phyloP scores from a whole-genome alignment of 2,113 vertebrate genomes.

The Phaetusa simplex region DNA sequence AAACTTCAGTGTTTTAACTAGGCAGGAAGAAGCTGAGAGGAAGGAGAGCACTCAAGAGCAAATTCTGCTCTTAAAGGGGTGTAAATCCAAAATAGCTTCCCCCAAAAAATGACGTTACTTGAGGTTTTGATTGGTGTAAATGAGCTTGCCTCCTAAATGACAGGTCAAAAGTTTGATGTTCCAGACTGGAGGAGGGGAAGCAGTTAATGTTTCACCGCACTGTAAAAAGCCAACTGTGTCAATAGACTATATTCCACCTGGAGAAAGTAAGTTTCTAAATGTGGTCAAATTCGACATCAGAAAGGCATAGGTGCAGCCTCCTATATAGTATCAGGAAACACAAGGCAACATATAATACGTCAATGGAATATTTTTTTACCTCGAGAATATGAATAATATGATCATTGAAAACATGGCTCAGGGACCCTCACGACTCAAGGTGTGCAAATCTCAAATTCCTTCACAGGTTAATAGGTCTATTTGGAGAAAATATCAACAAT shows the following conservation, averaged over 20 bases:
- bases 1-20: neutral
- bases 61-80: neutral
- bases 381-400: neutral
- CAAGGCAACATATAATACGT: neutral
- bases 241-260: constrained; percentile 24
- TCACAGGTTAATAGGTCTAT: neutral
- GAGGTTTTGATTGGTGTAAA: neutral
- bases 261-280: neutral
- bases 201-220: neutral
- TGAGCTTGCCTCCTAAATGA: neutral
- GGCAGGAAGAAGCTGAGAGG: neutral
- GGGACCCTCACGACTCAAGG: neutral
- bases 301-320: neutral
- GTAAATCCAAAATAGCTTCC: neutral
- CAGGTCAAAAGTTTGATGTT: neutral
- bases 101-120: neutral
- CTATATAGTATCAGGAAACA: neutral
- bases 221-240: constrained; percentile 49
- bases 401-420: neutral
- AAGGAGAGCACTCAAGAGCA: neutral
- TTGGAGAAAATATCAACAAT: neutral
- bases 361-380: neutral
- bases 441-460: neutral
- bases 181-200: neutral
- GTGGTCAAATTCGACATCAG: neutral